Evolutionary conservation across 1,140 invertebrate genomes (phyloP).

Genomic region (Drosophila azteca): DNA sequence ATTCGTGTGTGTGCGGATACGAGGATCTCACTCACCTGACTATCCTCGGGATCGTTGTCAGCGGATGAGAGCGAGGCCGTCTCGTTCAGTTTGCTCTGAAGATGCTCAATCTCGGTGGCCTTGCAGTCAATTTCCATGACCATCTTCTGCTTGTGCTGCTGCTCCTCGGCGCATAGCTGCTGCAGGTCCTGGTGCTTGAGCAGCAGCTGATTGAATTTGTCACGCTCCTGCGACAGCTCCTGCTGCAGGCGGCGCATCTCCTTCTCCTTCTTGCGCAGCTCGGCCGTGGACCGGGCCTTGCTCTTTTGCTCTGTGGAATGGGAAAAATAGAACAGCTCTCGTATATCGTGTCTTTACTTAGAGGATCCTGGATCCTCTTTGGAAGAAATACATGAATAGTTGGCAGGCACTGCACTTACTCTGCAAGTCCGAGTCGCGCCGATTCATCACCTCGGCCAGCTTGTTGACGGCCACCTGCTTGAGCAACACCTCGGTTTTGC

Average conservation of each 20-base stretch:
- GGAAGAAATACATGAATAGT: no score
- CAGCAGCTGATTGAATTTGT: constrained; percentile 95
- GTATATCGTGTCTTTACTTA: no score
- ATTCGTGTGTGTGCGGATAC: constrained; percentile 4
- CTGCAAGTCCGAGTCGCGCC: constrained; percentile 83
- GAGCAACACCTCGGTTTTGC: constrained; percentile 94
- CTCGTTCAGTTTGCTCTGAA: constrained; percentile 94
- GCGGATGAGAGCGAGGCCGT: constrained; percentile 95
- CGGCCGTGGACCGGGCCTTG: constrained; percentile 89
- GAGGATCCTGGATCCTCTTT: no score
- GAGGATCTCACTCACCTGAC: constrained; percentile 72
- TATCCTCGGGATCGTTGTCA: constrained; percentile 92
- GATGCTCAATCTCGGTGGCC: constrained; percentile 96
- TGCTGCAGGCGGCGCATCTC: constrained; percentile 97
- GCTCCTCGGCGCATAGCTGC: constrained; percentile 87
- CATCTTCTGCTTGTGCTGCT: constrained; percentile 89
- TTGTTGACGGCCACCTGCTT: constrained; percentile 98
- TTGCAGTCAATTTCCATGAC: constrained; percentile 98
- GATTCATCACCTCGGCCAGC: constrained; percentile 97
- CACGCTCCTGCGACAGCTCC: constrained; percentile 96
- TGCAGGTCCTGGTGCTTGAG: constrained; percentile 94
- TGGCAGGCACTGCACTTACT: constrained; percentile 57
- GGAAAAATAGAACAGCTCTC: neutral
- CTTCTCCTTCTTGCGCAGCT: constrained; percentile 96
- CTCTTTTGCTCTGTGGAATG: constrained; percentile 86